Base-by-base conservation (phyloP, 1,140 invertebrate genomes). In the Orchestia grillus region DNA sequence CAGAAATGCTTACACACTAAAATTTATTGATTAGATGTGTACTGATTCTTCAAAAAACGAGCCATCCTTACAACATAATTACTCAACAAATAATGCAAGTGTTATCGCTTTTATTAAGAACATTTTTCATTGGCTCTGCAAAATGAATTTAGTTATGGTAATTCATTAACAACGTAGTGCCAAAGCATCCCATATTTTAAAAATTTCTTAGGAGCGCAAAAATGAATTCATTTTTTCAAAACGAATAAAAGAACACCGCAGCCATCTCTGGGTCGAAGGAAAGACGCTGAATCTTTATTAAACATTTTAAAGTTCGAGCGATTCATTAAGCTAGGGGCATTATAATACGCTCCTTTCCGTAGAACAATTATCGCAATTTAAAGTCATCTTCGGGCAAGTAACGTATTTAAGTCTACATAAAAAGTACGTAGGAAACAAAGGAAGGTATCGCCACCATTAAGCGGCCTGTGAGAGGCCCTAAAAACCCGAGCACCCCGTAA, bases 401-500 rank as follows among this genome's bases (percentile, higher is more conserved):
- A 94, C 92, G 92, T 47, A 94, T 94, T 94, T 94, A 94, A 94
- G 92, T 47, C 92, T 15, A 94, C 92, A 23, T 94, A 94, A 94
- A 94, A 47, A 94, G 92, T 94, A 40, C 44, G 44, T 47, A n/a
- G 92, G 92, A 94, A 94, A 94, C 92, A 94, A 94, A 94, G 44
- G 92, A 44, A 42, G 44, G 92, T 47, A 94, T 94, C 92, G 92
- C 44, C 43, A 44, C 92, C 47, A 94, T 94, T 45, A 94, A 94
- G 92, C 92, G 41, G 92, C 43, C 92, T 44, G 92, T 47, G 92
- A 94, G 92, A 94, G 92, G 92, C 92, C 36, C 92, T 94, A 94
- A 94, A 94, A 94, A 94, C 44, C 92, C 92, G 92, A 94, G 92
- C 92, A 94, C 43, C 92, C 92, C 92, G 92, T 94, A 94, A 94